These are phyloP conservation scores for Geophilus truncorum DNA, from an alignment of 2,888 invertebrate genomes.

Conservation along the genomic window DNA sequence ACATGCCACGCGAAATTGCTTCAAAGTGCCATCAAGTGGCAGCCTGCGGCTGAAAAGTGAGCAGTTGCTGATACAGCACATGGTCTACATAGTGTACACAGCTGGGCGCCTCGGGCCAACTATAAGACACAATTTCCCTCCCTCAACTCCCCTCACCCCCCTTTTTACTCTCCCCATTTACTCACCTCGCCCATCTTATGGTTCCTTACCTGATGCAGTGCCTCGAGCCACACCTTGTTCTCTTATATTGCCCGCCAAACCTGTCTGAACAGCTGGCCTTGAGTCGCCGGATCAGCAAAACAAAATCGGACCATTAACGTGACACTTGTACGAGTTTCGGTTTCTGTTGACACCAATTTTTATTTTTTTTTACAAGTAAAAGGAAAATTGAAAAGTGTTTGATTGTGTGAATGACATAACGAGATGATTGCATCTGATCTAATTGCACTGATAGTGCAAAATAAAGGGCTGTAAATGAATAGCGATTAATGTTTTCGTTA, in stretches of 20 bases:
- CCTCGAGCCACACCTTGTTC: slow-evolving; percentile 18
- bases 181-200: neutral
- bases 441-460: no score
- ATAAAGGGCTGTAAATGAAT: no score
- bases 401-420: no score
- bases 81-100: slow-evolving; percentile 7
- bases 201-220: slow-evolving; percentile 12
- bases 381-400: neutral
- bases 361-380: neutral
- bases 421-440: no score
- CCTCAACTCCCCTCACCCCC: neutral
- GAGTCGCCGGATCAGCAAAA: neutral
- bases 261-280: slow-evolving; percentile 22
- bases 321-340: neutral
- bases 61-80: slow-evolving; percentile 20
- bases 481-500: no score
- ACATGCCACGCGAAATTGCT: slow-evolving; percentile 11
- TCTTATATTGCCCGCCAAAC: neutral
- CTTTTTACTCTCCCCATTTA: neutral
- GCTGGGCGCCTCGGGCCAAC: neutral
- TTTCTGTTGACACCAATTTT: neutral
- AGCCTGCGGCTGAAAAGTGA: slow-evolving; percentile 6
- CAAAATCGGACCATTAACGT: neutral
- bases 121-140: neutral
- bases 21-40: slow-evolving; percentile 27